These are phyloP conservation scores for Tupaia chinensis DNA, from an alignment of 2,113 vertebrate genomes.

Conservation along the genomic window DNA sequence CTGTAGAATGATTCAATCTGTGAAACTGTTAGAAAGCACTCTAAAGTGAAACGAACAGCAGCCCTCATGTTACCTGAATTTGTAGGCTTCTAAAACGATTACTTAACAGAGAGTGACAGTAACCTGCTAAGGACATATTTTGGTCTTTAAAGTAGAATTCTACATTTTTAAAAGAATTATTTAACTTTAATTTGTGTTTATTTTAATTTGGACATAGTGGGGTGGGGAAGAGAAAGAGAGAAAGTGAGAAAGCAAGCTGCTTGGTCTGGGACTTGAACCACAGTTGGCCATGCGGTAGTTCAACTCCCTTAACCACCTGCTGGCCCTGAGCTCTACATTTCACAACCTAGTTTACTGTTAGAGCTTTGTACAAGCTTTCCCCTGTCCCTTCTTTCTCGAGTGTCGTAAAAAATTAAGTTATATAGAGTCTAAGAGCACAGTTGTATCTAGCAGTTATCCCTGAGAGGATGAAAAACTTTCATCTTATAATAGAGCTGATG, in stretches of 20 bases:
- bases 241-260: too few relatives aligned
- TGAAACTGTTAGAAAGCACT: neutral
- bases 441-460: neutral
- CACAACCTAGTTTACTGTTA: neutral
- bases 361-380: neutral
- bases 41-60: neutral
- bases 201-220: too few relatives aligned
- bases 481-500: neutral
- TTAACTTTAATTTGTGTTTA: too few relatives aligned
- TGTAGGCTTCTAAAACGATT: slow-evolving; percentile 39
- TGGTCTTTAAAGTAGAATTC: neutral
- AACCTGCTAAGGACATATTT: neutral
- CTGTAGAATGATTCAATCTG: neutral
- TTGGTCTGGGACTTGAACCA: too few relatives aligned
- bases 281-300: too few relatives aligned
- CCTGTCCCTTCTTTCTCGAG: neutral
- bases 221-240: too few relatives aligned
- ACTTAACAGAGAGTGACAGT: neutral
- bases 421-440: neutral
- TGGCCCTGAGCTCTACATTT: neutral
- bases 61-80: neutral
- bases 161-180: neutral
- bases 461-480: neutral
- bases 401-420: neutral
- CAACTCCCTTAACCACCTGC: too few relatives aligned